Conservation (phyloP, 2,113 vertebrate genomes). For the Ophiodon elongatus region DNA sequence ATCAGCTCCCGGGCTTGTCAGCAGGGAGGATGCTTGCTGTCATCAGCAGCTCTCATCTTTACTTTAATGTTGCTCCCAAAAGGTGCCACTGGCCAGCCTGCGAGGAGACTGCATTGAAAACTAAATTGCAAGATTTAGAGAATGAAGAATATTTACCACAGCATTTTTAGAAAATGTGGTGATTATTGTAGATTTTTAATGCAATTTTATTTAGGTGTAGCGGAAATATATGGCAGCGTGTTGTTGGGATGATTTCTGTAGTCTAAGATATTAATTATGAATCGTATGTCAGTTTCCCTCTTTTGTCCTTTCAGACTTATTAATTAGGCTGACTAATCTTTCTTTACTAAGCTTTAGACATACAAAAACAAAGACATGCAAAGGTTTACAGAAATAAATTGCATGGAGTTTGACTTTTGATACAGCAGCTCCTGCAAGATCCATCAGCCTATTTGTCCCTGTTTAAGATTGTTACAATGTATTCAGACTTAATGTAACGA, state of each 20-base stretch:
- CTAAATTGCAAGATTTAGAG: constrained; percentile 12
- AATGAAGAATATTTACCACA: neutral
- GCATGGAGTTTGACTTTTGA: constrained; percentile 50
- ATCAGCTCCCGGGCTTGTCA: constrained; percentile 1
- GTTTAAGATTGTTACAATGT: constrained; percentile 18
- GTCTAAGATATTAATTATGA: constrained; percentile 34
- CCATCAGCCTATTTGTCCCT: neutral
- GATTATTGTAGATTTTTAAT: constrained; percentile 21
- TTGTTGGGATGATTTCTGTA: constrained; percentile 47
- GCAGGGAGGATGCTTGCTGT: constrained; percentile 9
- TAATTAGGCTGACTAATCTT: neutral
- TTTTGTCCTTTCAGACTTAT: neutral
- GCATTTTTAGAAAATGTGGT: neutral
- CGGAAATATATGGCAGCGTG: constrained; percentile 21
- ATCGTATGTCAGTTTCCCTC: neutral
- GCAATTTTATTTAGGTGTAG: constrained; percentile 23
- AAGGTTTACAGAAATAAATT: constrained; percentile 30
- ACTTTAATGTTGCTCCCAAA: constrained; percentile 19
- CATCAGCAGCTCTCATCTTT: constrained; percentile 8
- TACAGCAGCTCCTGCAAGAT: constrained; percentile 28
- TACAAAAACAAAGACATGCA: neutral
- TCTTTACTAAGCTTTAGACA: constrained; percentile 11
- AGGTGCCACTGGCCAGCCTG: constrained; percentile 29
- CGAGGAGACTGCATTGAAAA: constrained; percentile 29
- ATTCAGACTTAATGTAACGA: constrained; percentile 16